Evolutionary conservation across 2,888 invertebrate genomes (phyloP).

Genomic region (Neoaliturus tenellus): DNA sequence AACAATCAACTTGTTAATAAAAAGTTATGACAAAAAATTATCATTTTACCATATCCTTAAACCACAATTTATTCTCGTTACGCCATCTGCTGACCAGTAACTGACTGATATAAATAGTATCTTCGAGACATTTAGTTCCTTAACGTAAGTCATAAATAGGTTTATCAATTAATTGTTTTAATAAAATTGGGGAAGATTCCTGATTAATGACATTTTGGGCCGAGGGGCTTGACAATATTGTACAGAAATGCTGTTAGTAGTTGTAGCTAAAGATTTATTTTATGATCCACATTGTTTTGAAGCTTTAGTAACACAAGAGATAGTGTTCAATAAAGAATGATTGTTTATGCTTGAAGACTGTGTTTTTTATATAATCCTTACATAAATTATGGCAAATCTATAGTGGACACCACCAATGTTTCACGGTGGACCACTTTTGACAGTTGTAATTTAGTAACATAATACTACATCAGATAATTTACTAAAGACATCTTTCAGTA

Average conservation of each 20-base stretch:
- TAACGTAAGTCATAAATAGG: not conserved
- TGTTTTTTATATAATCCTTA: not conserved
- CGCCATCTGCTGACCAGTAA: not conserved
- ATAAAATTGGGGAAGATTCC: not conserved
- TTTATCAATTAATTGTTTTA: not conserved
- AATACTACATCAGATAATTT: too few relatives aligned
- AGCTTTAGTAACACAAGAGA: conserved; percentile 46
- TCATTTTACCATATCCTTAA: too few relatives aligned
- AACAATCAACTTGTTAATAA: too few relatives aligned
- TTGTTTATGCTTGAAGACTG: conserved; percentile 39
- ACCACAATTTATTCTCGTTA: too few relatives aligned
- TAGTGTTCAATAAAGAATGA: conserved; percentile 50
- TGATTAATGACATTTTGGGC: conserved; percentile 12
- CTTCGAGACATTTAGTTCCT: not conserved
- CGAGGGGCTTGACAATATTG: conserved; percentile 54
- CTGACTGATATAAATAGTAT: not conserved
- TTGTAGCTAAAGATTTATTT: conserved; percentile 42
- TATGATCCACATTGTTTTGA: conserved; percentile 48
- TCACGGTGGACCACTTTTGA: too few relatives aligned
- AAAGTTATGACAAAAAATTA: too few relatives aligned
- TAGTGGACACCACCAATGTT: too few relatives aligned
- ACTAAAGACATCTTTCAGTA: too few relatives aligned
- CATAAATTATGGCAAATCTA: not conserved
- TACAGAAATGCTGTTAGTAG: conserved; percentile 53
- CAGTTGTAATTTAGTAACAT: too few relatives aligned